Evolutionary conservation across 2,113 vertebrate species (phyloP).

Genomic region (Odocoileus virginianus): DNA sequence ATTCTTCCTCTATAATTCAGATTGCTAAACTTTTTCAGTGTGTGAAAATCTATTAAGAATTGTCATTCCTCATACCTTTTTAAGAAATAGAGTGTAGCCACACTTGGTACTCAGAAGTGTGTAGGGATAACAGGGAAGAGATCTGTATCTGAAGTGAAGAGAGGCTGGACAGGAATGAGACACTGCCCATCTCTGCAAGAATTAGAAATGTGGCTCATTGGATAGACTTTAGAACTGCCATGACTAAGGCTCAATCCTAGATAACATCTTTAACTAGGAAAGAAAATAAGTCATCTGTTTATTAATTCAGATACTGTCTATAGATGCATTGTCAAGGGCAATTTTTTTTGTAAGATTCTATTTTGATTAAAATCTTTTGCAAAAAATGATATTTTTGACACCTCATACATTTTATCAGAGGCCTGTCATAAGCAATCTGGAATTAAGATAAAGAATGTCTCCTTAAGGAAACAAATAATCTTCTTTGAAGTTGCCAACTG

Average conservation of each 20-base stretch:
- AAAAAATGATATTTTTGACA: conserved; percentile 24
- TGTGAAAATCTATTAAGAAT: not conserved
- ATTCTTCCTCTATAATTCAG: not conserved
- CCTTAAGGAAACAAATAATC: conserved; percentile 10
- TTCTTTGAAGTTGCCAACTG: not conserved
- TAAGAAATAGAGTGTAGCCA: not conserved
- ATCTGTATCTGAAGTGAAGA: not conserved
- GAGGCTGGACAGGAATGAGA: not conserved
- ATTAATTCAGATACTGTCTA: not conserved
- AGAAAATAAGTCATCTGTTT: not conserved
- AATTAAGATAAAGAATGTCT: conserved; percentile 15
- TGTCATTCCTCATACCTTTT: not conserved
- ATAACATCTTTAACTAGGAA: not conserved
- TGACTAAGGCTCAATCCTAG: not conserved
- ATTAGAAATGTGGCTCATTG: rapidly evolving
- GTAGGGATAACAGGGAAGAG: not conserved
- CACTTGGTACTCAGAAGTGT: not conserved
- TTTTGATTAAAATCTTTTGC: conserved; percentile 44
- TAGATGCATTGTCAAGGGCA: not conserved
- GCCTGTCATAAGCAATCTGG: conserved; percentile 16
- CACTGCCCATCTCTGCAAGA: not conserved
- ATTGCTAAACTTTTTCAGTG: not conserved
- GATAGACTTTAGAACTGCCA: not conserved
- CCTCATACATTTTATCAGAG: conserved; percentile 28
- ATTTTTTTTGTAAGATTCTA: conserved; percentile 5